phyloP scores from a whole-genome alignment of 2,113 vertebrate species.

The Phylloscopus trochilus region DNA sequence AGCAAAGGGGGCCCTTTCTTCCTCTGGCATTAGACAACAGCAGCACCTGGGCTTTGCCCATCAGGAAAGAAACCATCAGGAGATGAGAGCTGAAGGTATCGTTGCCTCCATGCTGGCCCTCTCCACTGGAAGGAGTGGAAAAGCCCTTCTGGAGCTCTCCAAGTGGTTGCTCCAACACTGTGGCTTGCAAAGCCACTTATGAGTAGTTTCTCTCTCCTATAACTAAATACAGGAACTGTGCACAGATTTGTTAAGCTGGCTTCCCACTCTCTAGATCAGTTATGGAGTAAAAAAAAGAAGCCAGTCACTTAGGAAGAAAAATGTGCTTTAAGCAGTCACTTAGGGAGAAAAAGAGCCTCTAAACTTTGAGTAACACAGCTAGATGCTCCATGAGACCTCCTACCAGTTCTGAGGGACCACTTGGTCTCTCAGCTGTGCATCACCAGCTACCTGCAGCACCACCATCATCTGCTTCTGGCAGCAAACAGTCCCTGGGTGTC shows the following conservation, averaged over 20 bases:
- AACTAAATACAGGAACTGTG: background rate
- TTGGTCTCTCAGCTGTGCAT: background rate
- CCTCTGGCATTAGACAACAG: background rate
- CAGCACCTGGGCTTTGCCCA: background rate
- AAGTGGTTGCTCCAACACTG: accelerated
- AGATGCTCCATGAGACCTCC: background rate
- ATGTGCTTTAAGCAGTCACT: background rate
- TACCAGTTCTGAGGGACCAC: background rate
- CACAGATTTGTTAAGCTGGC: background rate
- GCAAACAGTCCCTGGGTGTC: background rate
- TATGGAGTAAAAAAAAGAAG: background rate
- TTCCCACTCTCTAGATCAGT: background rate
- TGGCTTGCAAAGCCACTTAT: background rate
- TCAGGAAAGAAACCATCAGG: background rate
- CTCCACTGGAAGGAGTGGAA: background rate
- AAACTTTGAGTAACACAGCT: background rate
- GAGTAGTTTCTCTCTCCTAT: background rate
- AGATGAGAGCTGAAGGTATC: background rate
- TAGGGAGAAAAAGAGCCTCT: background rate
- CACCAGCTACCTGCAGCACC: background rate
- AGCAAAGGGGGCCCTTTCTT: background rate
- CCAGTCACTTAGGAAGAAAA: background rate
- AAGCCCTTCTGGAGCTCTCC: background rate
- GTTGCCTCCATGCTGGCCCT: background rate
- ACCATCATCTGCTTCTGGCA: background rate